Conservation (phyloP, 2,888 invertebrate species). For the Lithophane ornitopus region DNA sequence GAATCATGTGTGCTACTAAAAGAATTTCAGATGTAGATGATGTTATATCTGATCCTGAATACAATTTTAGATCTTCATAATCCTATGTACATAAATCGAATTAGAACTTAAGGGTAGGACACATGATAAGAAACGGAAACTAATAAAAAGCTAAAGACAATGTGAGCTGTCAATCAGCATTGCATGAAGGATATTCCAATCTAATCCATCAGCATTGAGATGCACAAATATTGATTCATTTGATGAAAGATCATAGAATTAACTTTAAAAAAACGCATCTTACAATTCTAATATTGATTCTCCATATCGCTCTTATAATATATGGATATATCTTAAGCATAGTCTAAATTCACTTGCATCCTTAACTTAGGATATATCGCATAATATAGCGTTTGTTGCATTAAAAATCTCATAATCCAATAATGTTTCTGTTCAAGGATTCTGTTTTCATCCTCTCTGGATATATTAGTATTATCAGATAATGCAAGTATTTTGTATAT, state of each 20-base stretch:
- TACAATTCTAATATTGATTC: background rate
- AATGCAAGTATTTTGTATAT: background rate
- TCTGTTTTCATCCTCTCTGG: background rate
- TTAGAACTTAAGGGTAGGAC: background rate
- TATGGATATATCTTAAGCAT: background rate
- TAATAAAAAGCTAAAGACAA: background rate
- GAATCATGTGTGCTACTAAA: background rate
- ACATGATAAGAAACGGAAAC: background rate
- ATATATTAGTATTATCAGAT: background rate
- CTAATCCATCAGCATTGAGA: background rate
- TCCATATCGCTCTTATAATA: no score
- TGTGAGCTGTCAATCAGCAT: slow-evolving; percentile 3
- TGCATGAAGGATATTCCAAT: background rate
- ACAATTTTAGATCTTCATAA: background rate
- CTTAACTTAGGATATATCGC: no score
- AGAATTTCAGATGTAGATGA: background rate
- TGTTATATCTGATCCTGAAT: background rate
- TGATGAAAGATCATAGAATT: background rate
- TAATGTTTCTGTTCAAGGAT: background rate
- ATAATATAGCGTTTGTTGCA: background rate
- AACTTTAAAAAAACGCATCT: background rate
- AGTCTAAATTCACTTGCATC: background rate
- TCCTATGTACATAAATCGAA: slow-evolving; percentile 10
- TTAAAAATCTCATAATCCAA: background rate
- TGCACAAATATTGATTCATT: slow-evolving; percentile 13